Conservation (phyloP, 2,888 invertebrate species). For the Agriotes lineatus region DNA sequence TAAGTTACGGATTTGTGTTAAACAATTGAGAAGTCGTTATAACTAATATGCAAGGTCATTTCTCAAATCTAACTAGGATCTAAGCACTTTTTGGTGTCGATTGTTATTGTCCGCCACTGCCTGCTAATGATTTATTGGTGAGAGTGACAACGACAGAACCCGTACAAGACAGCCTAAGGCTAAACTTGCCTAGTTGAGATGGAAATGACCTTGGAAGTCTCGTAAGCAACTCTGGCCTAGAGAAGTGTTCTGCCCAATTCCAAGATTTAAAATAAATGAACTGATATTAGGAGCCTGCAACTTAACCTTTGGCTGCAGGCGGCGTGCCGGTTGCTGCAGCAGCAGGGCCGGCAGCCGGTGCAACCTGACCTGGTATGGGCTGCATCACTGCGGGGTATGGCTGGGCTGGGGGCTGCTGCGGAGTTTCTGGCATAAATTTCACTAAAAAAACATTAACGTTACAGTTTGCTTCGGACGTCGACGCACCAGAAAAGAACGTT, state of each 20-base stretch:
- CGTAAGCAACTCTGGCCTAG: constrained; percentile 8
- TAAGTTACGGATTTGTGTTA: background rate
- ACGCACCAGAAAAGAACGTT: background rate
- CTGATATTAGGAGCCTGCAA: background rate
- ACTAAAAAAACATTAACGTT: constrained; percentile 44
- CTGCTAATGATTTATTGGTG: background rate
- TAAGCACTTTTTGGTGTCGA: constrained; percentile 33
- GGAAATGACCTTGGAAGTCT: constrained; percentile 33
- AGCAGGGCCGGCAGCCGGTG: constrained; percentile 9
- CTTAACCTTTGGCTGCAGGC: constrained; percentile 32
- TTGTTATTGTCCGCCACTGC: constrained; percentile 30
- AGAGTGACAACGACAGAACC: constrained; percentile 10
- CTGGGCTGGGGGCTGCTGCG: constrained; percentile 41
- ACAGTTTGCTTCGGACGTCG: background rate
- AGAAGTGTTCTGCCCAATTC: constrained; percentile 9
- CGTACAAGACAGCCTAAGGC: background rate
- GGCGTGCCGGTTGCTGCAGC: constrained; percentile 28
- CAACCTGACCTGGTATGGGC: constrained; percentile 10
- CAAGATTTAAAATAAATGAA: constrained; percentile 2
- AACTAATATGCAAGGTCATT: constrained; percentile 32
- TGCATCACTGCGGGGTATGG: constrained; percentile 31
- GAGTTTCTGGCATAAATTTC: constrained; percentile 54
- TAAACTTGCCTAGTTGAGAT: background rate
- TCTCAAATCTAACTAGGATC: constrained; percentile 14
- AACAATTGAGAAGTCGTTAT: background rate